Evolutionary conservation across 1,140 invertebrate species (phyloP), one percentile per base, ranked within the genome.

Genomic region (Scaptomyza hsui): DNA sequence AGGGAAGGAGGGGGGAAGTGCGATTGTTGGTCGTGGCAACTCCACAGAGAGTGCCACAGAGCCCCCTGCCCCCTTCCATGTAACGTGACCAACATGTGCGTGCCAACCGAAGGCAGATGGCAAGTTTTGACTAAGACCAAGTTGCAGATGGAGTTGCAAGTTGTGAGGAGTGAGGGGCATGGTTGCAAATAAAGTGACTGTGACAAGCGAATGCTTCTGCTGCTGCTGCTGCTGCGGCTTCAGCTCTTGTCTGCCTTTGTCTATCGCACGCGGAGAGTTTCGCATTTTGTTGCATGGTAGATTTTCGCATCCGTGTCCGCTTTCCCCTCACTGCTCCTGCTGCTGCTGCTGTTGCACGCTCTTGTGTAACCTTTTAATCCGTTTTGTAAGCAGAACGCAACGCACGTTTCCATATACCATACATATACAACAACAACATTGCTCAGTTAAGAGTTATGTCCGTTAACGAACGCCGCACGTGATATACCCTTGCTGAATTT

Each of bases 341-440:
- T 35, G 12, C 48, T 35, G 51, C 75, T 61, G 72, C 60, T 77
- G 63, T 44, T 85, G 79, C 76, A 86, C 76, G 72, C 86, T 71
- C 78, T 85, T 89, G 79, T 89, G 80, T 81, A 89, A 89, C 86
- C 86, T 89, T 89, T 89, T 89, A 89, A 89, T 89, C 86, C 86
- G 85, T 89, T 89, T 89, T 89, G 85, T 89, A 89, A 89, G 85
- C 85, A 89, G 80, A 89, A 89, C 78, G 81, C 81, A 81, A 89
- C 85, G 86, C 80, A 81, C 79, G 76, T 81, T 82, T 64, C 71
- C 78, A 89, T 75, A 72, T 71, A 75, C n/a, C n/a, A n/a, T n/a
- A n/a, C n/a, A n/a, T n/a, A 62, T 60, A 65, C 76, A 61, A 55
- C 75, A 67, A 62, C 63, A 65, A 56, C 37, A 57, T 32, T 32